Evolutionary conservation across 2,113 vertebrate genomes (phyloP).

Genomic region (Monopterus albus): DNA sequence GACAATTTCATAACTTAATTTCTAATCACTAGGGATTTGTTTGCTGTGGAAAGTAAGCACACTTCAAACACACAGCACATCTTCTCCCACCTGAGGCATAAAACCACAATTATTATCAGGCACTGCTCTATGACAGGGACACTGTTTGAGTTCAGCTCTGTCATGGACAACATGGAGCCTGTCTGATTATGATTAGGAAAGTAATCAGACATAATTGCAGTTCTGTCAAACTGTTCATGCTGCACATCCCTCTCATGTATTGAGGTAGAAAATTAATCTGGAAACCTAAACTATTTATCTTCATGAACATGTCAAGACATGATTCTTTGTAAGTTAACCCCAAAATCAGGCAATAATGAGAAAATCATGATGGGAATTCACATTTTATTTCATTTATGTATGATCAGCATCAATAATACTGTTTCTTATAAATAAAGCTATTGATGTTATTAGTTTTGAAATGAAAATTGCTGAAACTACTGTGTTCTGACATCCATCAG

Average conservation of each 20-base stretch:
- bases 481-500: neutral
- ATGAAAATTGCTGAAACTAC: neutral
- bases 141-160: constrained; percentile 58
- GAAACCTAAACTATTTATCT: constrained; percentile 31
- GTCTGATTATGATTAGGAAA: constrained; percentile 71
- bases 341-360: neutral
- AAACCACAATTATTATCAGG: constrained; percentile 56
- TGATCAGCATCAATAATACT: neutral
- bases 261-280: constrained; percentile 45
- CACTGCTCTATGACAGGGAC: constrained; percentile 58
- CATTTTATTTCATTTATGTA: neutral
- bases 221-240: constrained; percentile 59
- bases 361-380: neutral
- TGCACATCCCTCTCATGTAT: constrained; percentile 55
- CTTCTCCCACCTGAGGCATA: constrained; percentile 51
- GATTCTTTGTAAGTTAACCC: constrained; percentile 2
- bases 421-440: neutral
- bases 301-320: constrained; percentile 2
- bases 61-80: constrained; percentile 36
- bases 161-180: constrained; percentile 66
- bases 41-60: constrained; percentile 45
- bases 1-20: constrained; percentile 52
- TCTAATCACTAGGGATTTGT: constrained; percentile 25
- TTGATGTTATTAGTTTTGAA: neutral
- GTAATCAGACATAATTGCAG: constrained; percentile 72